Conservation (phyloP, 2,888 invertebrate genomes). For the Sicus ferrugineus region DNA sequence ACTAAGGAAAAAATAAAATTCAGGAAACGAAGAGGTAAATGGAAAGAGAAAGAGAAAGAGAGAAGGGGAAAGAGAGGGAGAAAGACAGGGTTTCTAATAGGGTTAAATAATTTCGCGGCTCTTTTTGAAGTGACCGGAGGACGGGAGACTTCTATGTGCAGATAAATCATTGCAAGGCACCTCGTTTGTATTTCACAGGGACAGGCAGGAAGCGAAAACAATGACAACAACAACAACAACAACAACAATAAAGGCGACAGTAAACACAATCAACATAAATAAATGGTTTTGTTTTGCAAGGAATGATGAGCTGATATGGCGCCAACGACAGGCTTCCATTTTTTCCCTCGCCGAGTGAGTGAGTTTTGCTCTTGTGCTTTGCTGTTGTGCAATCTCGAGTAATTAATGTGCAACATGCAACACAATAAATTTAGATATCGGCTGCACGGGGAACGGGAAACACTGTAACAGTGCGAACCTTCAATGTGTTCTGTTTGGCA, state of each 20-base stretch:
- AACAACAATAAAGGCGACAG: neutral
- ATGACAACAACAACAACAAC: slow-evolving; percentile 5
- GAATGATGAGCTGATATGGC: slow-evolving; percentile 12
- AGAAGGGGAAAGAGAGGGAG: neutral
- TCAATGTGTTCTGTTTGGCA: too few species aligned
- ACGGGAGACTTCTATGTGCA: neutral
- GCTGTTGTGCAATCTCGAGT: too few species aligned
- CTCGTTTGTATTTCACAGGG: neutral
- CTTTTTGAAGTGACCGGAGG: too few species aligned
- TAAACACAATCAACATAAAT: neutral
- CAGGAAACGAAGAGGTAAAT: neutral
- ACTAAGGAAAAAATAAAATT: slow-evolving; percentile 25
- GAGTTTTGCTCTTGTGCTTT: neutral
- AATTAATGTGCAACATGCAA: slow-evolving; percentile 4
- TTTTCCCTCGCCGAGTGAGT: neutral
- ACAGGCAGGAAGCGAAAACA: neutral
- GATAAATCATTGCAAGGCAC: neutral
- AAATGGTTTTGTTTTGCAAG: slow-evolving; percentile 3
- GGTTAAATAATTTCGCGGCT: too few species aligned
- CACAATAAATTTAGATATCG: too few species aligned
- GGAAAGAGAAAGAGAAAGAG: slow-evolving; percentile 5
- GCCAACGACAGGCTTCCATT: slow-evolving; percentile 2
- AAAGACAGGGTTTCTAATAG: neutral
- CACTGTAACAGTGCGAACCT: too few species aligned
- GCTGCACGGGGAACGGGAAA: too few species aligned